phyloP scores from a whole-genome alignment of 23 tunicate species.

The Phallusia fumigata region DNA sequence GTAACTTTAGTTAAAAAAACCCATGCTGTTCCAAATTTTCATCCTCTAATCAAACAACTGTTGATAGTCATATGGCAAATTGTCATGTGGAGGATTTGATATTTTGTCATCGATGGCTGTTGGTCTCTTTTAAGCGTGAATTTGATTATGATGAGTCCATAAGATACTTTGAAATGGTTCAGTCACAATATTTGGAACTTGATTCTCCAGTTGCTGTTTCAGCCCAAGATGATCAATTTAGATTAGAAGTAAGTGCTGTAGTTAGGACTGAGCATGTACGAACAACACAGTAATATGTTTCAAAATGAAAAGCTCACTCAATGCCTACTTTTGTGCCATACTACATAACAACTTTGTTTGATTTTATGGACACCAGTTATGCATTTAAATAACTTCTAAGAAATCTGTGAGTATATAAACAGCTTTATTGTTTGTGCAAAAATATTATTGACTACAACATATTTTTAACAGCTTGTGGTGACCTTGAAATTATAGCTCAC shows the following conservation, averaged over 20 bases:
- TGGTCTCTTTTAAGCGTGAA: slow-evolving; percentile 66
- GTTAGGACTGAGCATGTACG: background rate
- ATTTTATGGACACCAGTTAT: too few relatives aligned
- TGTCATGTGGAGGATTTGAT: slow-evolving; percentile 33
- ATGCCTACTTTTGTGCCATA: too few relatives aligned
- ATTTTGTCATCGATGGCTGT: slow-evolving; percentile 60
- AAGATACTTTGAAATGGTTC: slow-evolving; percentile 60
- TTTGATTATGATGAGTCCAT: slow-evolving; percentile 64
- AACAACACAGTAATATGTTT: too few relatives aligned
- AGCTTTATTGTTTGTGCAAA: too few relatives aligned
- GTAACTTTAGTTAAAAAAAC: background rate
- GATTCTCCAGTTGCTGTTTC: slow-evolving; percentile 35
- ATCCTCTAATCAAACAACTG: background rate
- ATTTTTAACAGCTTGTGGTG: too few relatives aligned
- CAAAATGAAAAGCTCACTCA: background rate
- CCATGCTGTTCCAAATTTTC: background rate
- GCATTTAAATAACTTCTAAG: too few relatives aligned
- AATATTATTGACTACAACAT: too few relatives aligned
- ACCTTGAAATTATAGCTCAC: background rate
- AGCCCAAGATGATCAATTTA: slow-evolving; percentile 36
- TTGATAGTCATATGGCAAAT: slow-evolving; percentile 34
- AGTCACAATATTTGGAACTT: slow-evolving; percentile 47
- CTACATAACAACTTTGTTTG: too few relatives aligned
- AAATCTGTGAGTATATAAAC: too few relatives aligned
- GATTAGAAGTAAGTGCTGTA: slow-evolving; percentile 29